Base-by-base conservation (phyloP, 2,113 vertebrate species). In the Ailuropoda melanoleuca region DNA sequence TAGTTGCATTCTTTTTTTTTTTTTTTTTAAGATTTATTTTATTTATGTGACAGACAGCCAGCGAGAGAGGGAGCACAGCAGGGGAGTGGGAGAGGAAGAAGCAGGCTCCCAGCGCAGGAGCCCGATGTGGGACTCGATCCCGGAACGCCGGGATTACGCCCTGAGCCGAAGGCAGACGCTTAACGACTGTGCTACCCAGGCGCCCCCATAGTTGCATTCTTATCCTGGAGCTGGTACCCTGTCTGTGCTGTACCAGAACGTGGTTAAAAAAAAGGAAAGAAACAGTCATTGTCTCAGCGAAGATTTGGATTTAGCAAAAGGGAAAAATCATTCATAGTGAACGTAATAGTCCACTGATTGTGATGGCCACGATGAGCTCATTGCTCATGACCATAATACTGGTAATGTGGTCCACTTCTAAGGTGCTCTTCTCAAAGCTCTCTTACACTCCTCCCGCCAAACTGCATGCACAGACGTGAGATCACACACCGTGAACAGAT, bases 361-460 rank as follows among this genome's bases (percentile, higher is more conserved):
- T 5, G 75, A 9, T 26, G 84, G 24, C 39, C 24, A 0, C 2
- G 18, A 1, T 24, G 80, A 58, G 19, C 3, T 15, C 1, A 0
- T 12, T 8, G 0, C 81, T 17, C 37, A 11, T 0, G 17, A 58
- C 66, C 13, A 4, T 2, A 6, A 6, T 3, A 0, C 9, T 1
- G 56, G 3, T 37, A 0, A 0, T 2, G 34, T 21, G 0, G n/a
- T 21, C 17, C 50, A 3, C 15, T 6, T 1, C 2, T 24, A 34
- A 34, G 29, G 48, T 5, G 0, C 14, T n/a, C 0, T 26, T 29
- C 1, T 15, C 80, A 34, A 0, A 12, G 39, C 43, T 11, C 9
- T 1, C 31, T 62, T 15, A 17, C n/a, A 0, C 5, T 26, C 31
- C 48, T 1, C 37, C 29, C 31, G 0, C 29, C 31, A 0, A 24